phyloP scores from a whole-genome alignment of 1,140 invertebrate species.

The Physella acuta region DNA sequence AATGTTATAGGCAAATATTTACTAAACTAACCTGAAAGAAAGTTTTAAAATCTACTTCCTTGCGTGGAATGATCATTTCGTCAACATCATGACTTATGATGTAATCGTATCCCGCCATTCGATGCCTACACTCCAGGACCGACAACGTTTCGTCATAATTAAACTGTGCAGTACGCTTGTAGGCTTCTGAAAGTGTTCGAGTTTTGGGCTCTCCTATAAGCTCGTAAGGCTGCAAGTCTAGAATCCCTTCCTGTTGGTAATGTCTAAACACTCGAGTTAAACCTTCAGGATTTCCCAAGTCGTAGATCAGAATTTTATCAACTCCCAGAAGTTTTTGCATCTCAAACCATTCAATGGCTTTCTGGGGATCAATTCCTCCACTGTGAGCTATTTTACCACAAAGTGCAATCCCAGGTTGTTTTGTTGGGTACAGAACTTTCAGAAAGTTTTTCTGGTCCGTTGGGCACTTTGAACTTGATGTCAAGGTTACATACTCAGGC shows the following conservation, averaged over 20 bases:
- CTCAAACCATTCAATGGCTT: too few species aligned
- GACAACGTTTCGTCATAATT: background rate
- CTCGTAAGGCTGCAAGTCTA: background rate
- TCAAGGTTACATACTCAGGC: slow-evolving; percentile 13
- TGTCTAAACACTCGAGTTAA: too few species aligned
- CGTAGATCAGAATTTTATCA: too few species aligned
- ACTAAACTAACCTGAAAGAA: background rate
- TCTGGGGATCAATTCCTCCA: background rate
- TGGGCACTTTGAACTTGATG: background rate
- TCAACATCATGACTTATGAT: slow-evolving; percentile 3
- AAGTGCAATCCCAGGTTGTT: background rate
- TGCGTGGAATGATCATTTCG: background rate
- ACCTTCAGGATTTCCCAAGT: too few species aligned
- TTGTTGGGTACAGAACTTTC: too few species aligned
- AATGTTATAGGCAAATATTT: too few species aligned
- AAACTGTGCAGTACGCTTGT: background rate
- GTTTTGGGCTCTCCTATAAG: background rate
- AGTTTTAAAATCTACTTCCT: background rate
- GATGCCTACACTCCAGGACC: too few species aligned
- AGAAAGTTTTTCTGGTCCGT: slow-evolving; percentile 11
- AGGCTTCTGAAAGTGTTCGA: background rate
- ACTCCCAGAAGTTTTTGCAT: too few species aligned
- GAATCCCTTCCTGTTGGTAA: too few species aligned
- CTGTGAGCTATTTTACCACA: background rate
- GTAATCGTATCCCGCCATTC: slow-evolving; percentile 13